These are phyloP conservation scores for Diaphora mendica DNA, from an alignment of 2,888 invertebrate genomes.

Conservation along the genomic window DNA sequence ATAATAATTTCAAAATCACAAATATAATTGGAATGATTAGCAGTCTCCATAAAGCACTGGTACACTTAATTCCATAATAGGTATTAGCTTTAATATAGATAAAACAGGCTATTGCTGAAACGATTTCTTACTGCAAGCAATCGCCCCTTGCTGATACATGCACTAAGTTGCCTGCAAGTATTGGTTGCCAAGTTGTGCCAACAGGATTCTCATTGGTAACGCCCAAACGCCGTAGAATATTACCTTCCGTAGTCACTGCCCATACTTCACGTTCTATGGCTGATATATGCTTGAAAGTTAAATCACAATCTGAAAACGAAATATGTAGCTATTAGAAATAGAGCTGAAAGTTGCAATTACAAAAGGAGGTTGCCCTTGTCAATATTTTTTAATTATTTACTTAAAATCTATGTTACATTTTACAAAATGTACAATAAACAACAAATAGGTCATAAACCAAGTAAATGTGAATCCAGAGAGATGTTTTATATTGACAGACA, in stretches of 20 bases:
- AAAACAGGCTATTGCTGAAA: neutral
- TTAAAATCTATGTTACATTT: too few species aligned
- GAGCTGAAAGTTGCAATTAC: neutral
- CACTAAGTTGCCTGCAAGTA: conserved; percentile 84
- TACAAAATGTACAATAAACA: too few species aligned
- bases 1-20: conserved; percentile 24
- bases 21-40: conserved; percentile 18
- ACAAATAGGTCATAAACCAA: too few species aligned
- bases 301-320: conserved; percentile 68
- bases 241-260: conserved; percentile 91
- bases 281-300: conserved; percentile 90
- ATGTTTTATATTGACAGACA: too few species aligned
- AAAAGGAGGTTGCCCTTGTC: neutral
- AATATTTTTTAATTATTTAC: neutral
- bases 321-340: neutral
- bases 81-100: conserved; percentile 3
- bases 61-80: neutral
- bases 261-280: conserved; percentile 90
- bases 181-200: conserved; percentile 92
- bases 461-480: too few species aligned
- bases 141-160: conserved; percentile 74
- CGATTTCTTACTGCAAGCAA: conserved; percentile 45
- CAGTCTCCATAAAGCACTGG: neutral
- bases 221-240: conserved; percentile 90
- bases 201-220: conserved; percentile 90